Conservation (phyloP, 2,797 vertebrate genomes). For the Orestias chungarensis region DNA sequence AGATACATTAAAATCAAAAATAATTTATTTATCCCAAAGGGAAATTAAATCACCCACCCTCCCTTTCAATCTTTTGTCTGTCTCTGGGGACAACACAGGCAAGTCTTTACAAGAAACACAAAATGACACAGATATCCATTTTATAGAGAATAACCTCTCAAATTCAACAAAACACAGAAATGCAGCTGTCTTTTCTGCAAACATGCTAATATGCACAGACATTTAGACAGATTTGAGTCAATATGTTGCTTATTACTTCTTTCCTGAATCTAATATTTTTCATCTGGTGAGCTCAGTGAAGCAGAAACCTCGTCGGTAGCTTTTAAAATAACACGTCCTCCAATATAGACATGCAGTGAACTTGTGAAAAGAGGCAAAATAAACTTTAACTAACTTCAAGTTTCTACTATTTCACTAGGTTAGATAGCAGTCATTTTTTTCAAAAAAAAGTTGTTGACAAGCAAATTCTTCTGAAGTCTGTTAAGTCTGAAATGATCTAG, state of each 20-base stretch:
- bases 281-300: slow-evolving; percentile 13
- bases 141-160: slow-evolving; percentile 11
- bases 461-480: background rate
- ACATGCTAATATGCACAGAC: slow-evolving; percentile 7
- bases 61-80: slow-evolving; percentile 15
- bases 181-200: slow-evolving; percentile 2
- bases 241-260: slow-evolving; percentile 3
- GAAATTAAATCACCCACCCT: too few species aligned
- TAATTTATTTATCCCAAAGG: too few species aligned
- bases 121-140: slow-evolving; percentile 6
- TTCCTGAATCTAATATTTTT: slow-evolving; percentile 18
- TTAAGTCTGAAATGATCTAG: background rate
- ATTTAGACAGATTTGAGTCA: slow-evolving; percentile 21
- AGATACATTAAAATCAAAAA: too few species aligned
- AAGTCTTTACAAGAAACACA: slow-evolving; percentile 23
- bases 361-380: slow-evolving; percentile 1
- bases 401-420: background rate
- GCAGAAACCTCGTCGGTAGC: slow-evolving; percentile 14
- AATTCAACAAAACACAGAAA: slow-evolving; percentile 11
- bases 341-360: slow-evolving; percentile 10
- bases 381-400: background rate
- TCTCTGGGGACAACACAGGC: slow-evolving; percentile 22
- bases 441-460: background rate
- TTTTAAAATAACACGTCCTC: slow-evolving; percentile 26
- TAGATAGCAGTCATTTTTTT: background rate